Percentiles rank a stretch among this genome's conserved stretches.
Conservation (phyloP, 2,888 invertebrate genomes). For the Plagodis pulveraria region DNA sequence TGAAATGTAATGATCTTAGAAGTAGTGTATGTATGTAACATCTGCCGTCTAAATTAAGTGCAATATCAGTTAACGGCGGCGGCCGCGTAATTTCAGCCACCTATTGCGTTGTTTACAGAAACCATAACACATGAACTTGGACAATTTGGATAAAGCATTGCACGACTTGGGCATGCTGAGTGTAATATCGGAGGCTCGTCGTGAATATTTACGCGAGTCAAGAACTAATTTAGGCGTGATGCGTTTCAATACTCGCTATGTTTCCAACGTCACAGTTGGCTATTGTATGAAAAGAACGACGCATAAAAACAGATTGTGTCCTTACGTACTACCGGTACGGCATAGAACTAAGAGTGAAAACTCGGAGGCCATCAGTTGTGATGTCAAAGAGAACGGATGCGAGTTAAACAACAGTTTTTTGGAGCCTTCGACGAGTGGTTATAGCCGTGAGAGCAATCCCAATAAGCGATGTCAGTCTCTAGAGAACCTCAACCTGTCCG, state of each 20-base stretch:
- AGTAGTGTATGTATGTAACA: conserved; percentile 63
- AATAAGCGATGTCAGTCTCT: conserved; percentile 86
- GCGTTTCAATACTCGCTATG: conserved; percentile 86
- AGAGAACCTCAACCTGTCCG: conserved; percentile 81
- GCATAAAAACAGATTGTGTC: conserved; percentile 84
- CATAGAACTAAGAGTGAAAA: conserved; percentile 87
- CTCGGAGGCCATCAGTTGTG: conserved; percentile 78
- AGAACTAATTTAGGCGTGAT: conserved; percentile 76
- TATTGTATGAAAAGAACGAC: conserved; percentile 83
- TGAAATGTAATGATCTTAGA: conserved; percentile 74
- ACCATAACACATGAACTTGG: conserved; percentile 77
- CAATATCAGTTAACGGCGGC: conserved; percentile 26
- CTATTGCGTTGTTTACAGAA: conserved; percentile 71
- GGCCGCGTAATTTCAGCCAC: conserved; percentile 44
- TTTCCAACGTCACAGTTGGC: conserved; percentile 86
- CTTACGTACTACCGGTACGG: conserved; percentile 84
- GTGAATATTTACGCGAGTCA: conserved; percentile 83
- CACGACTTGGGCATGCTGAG: conserved; percentile 87
- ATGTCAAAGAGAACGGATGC: conserved; percentile 61
- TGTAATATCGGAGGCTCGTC: conserved; percentile 83
- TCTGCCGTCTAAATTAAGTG: conserved; percentile 22
- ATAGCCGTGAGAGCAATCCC: conserved; percentile 58
- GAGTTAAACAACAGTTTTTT: conserved; percentile 66
- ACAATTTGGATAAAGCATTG: conserved; percentile 84
- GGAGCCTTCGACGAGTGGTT: conserved; percentile 75